These are phyloP conservation scores for Cynodonichthys magdalenae DNA, from an alignment of 2,797 vertebrate species.

Conservation along the genomic window DNA sequence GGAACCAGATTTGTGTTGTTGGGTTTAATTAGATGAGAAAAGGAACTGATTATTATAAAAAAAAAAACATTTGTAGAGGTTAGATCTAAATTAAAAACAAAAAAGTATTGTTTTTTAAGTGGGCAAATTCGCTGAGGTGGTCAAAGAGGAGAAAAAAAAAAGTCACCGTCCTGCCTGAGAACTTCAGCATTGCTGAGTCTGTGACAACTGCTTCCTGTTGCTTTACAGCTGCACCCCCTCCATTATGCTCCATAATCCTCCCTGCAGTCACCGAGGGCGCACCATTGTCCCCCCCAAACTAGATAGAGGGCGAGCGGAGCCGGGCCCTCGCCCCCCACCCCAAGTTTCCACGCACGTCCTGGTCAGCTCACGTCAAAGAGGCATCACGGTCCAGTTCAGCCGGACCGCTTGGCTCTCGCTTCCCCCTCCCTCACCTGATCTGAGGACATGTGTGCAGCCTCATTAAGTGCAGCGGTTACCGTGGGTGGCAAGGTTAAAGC, in stretches of 20 bases:
- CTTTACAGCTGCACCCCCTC: constrained; percentile 91
- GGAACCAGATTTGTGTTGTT: constrained; percentile 20
- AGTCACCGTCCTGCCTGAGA: constrained; percentile 82
- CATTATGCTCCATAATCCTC: constrained; percentile 97
- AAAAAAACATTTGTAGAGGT: not conserved
- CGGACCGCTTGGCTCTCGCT: constrained; percentile 43
- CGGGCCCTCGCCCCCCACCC: constrained; percentile 61
- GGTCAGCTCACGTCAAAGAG: constrained; percentile 37
- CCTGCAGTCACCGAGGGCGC: constrained; percentile 87
- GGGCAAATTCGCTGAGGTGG: constrained; percentile 81
- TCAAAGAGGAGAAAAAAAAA: constrained; percentile 79
- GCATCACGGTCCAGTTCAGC: constrained; percentile 51
- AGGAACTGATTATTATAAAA: not conserved
- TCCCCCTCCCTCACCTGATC: constrained; percentile 81
- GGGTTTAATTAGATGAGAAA: constrained; percentile 15
- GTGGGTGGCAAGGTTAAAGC: constrained; percentile 96
- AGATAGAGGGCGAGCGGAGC: constrained; percentile 86
- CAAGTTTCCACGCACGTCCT: constrained; percentile 15
- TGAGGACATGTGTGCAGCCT: constrained; percentile 88
- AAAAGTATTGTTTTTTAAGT: constrained; percentile 12
- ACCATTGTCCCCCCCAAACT: constrained; percentile 88
- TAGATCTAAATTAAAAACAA: not conserved
- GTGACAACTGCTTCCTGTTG: constrained; percentile 92
- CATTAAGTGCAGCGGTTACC: constrained; percentile 93
- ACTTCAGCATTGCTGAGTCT: constrained; percentile 90